Evolutionary conservation across 2,797 vertebrate species (phyloP).

Genomic region (Brachyalestes nurse): DNA sequence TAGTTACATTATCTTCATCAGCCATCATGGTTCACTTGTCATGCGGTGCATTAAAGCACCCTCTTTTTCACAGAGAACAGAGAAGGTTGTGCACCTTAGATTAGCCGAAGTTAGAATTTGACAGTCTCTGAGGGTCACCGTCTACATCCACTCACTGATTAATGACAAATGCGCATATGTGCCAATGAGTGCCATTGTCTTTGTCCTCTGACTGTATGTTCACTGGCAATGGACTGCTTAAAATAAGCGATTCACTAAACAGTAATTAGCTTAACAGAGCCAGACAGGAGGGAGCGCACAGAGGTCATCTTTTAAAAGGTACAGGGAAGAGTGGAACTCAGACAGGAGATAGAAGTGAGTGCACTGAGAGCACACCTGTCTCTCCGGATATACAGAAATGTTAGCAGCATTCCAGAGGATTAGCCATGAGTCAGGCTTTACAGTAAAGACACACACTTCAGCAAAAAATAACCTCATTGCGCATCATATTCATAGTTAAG

Average conservation of each 20-base stretch:
- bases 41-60: constrained; percentile 2
- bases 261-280: constrained; percentile 9
- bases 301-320: constrained; percentile 22
- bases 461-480: not conserved
- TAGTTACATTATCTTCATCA: not conserved
- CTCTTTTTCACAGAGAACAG: not conserved
- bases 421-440: not conserved
- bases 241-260: not conserved
- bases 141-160: not conserved
- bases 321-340: not conserved
- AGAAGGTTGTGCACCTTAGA: not conserved
- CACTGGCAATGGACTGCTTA: not conserved
- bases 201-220: constrained; percentile 23
- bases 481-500: not conserved
- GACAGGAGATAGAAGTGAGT: not conserved
- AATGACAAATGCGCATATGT: constrained; percentile 46
- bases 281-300: not conserved
- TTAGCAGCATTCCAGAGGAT: not conserved
- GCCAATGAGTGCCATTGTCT: constrained; percentile 28
- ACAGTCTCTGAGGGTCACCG: not conserved
- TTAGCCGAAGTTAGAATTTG: not conserved
- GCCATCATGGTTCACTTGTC: not conserved
- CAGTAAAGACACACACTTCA: not conserved
- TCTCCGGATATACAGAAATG: constrained; percentile 3
- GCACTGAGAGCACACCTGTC: constrained; percentile 10